Percentiles rank a stretch among this genome's conserved stretches.
phyloP scores from a whole-genome alignment of 2,888 invertebrate genomes.

The Tetragonisca angustula region DNA sequence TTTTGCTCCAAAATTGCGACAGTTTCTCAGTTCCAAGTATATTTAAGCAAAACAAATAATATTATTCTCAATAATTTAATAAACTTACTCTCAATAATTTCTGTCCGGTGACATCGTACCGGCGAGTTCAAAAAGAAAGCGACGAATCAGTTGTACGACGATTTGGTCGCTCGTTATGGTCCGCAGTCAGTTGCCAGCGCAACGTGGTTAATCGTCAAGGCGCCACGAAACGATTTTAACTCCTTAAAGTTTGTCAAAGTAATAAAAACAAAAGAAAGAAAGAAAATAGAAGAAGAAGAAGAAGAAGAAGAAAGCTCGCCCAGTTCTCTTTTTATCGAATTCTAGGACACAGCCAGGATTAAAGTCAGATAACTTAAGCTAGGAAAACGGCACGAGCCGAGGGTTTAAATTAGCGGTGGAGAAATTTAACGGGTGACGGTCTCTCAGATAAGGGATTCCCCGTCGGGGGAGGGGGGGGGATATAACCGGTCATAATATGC shows the following conservation, averaged over 20 bases:
- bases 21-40: no score
- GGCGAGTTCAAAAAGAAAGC: background rate
- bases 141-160: no score
- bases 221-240: background rate
- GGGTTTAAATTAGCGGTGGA: slow-evolving; percentile 48
- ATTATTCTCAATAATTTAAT: no score
- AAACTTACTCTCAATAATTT: no score
- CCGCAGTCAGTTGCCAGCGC: no score
- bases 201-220: background rate
- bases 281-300: no score
- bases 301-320: background rate
- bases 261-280: background rate
- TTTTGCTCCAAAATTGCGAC: no score
- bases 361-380: slow-evolving; percentile 22
- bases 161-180: no score
- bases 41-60: no score
- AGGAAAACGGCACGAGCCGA: slow-evolving; percentile 15
- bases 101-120: no score
- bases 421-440: slow-evolving; percentile 51
- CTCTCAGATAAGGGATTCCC: slow-evolving; percentile 51
- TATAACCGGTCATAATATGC: slow-evolving; percentile 57
- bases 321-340: slow-evolving; percentile 21
- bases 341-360: slow-evolving; percentile 19
- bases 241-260: background rate
- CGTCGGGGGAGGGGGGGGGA: slow-evolving; percentile 7